These are phyloP conservation scores for Pangasius mekongensis DNA, from an alignment of 2,797 vertebrate species.

Conservation along the genomic window DNA sequence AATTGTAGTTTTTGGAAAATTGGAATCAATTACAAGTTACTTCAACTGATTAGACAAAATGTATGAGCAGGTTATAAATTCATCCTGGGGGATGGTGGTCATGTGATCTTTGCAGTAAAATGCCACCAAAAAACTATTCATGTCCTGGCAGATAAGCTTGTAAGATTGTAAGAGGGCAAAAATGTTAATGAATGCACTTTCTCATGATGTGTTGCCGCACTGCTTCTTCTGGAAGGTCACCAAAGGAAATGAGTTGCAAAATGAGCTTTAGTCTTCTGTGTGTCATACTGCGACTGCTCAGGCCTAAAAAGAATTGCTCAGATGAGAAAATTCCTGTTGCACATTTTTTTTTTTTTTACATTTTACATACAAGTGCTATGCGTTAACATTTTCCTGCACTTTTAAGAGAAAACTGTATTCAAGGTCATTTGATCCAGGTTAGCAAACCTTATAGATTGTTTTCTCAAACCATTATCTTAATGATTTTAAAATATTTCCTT, in stretches of 20 bases:
- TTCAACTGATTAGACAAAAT: neutral
- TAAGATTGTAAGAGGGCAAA: slow-evolving; percentile 23
- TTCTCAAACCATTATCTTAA: slow-evolving; percentile 19
- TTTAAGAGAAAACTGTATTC: neutral
- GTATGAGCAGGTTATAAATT: neutral
- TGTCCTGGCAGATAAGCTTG: slow-evolving; percentile 17
- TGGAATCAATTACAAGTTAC: neutral
- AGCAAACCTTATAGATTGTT: neutral
- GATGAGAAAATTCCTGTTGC: neutral
- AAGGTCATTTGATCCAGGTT: neutral
- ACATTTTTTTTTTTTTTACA: neutral
- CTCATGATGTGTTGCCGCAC: slow-evolving; percentile 37
- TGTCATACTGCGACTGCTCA: neutral
- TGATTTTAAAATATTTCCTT: neutral
- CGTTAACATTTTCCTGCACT: neutral
- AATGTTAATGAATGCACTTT: slow-evolving; percentile 58
- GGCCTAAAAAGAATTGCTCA: neutral
- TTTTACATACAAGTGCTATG: neutral
- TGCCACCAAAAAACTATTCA: neutral
- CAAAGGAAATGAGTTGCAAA: slow-evolving; percentile 49
- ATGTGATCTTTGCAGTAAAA: slow-evolving; percentile 15
- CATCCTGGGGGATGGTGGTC: neutral
- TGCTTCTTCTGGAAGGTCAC: slow-evolving; percentile 57
- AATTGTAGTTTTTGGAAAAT: neutral
- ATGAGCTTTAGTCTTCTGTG: neutral